Conservation (phyloP, 2,113 vertebrate species). For the Hiodon alosoides region DNA sequence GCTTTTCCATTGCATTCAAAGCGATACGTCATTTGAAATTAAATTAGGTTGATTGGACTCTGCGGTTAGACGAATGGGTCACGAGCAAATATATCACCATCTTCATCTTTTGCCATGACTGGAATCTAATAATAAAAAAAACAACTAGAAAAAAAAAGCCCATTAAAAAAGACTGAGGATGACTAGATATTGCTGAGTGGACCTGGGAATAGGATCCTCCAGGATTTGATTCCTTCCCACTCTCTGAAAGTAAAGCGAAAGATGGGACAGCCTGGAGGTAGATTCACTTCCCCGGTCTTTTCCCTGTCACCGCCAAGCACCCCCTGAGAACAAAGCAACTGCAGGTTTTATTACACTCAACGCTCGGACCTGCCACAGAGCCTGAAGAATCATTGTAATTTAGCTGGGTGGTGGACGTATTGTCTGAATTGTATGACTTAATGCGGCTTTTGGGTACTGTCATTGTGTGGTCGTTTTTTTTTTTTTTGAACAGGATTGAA, state of each 20-base stretch:
- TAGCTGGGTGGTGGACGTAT: background rate
- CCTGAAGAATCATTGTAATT: no score
- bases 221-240: background rate
- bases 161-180: constrained; percentile 1
- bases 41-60: constrained; percentile 17
- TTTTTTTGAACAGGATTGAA: background rate
- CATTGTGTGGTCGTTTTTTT: background rate
- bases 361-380: no score
- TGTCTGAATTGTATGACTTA: background rate
- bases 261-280: no score
- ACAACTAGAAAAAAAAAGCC: background rate
- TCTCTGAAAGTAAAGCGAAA: background rate
- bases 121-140: constrained; percentile 14
- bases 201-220: background rate
- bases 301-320: no score
- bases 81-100: constrained; percentile 16
- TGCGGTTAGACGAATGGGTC: constrained; percentile 16
- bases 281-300: no score
- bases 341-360: no score
- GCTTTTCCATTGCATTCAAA: constrained; percentile 7
- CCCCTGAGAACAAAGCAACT: no score
- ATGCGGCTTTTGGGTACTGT: no score
- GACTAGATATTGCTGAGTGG: background rate
- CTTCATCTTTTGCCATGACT: constrained; percentile 10
- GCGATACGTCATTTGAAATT: constrained; percentile 11